phyloP scores from a whole-genome alignment of 2,888 invertebrate genomes.

The Blastobasis adustella region DNA sequence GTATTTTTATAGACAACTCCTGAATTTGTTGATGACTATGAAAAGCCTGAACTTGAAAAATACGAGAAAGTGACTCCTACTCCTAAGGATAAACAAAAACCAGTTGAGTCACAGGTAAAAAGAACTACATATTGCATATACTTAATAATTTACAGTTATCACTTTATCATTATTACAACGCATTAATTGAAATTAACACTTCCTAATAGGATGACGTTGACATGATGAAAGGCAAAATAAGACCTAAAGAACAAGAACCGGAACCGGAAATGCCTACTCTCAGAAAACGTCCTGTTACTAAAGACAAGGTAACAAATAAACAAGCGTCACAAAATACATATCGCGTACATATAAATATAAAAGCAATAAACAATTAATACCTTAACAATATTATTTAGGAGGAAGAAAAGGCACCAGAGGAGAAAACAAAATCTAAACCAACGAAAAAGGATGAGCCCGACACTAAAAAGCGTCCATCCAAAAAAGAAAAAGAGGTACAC shows the following conservation, averaged over 20 bases:
- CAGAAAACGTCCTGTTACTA: slow-evolving; percentile 56
- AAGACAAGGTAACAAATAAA: slow-evolving; percentile 51
- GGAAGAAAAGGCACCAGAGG: slow-evolving; percentile 61
- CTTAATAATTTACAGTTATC: not conserved
- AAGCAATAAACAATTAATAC: too few relatives aligned
- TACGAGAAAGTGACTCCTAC: slow-evolving; percentile 74
- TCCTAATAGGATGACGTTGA: slow-evolving; percentile 57
- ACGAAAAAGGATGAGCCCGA: slow-evolving; percentile 53
- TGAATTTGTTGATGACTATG: slow-evolving; percentile 80
- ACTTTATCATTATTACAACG: too few relatives aligned
- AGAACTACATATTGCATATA: not conserved
- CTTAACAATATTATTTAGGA: slow-evolving; percentile 37
- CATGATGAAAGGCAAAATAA: slow-evolving; percentile 65
- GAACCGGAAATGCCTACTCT: slow-evolving; percentile 59
- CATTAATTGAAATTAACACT: slow-evolving; percentile 4
- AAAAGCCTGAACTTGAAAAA: slow-evolving; percentile 81
- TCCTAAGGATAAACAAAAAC: slow-evolving; percentile 56
- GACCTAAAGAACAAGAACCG: slow-evolving; percentile 58
- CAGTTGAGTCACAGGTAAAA: slow-evolving; percentile 57
- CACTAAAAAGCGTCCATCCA: slow-evolving; percentile 59
- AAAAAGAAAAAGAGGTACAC: slow-evolving; percentile 63
- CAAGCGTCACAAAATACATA: too few relatives aligned
- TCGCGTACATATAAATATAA: too few relatives aligned
- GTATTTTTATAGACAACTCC: slow-evolving; percentile 44
- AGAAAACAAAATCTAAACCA: slow-evolving; percentile 58